Percentiles rank a stretch among this genome's conserved stretches.
phyloP scores from a whole-genome alignment of 2,113 vertebrate genomes.

The Alaudala cheleensis region DNA sequence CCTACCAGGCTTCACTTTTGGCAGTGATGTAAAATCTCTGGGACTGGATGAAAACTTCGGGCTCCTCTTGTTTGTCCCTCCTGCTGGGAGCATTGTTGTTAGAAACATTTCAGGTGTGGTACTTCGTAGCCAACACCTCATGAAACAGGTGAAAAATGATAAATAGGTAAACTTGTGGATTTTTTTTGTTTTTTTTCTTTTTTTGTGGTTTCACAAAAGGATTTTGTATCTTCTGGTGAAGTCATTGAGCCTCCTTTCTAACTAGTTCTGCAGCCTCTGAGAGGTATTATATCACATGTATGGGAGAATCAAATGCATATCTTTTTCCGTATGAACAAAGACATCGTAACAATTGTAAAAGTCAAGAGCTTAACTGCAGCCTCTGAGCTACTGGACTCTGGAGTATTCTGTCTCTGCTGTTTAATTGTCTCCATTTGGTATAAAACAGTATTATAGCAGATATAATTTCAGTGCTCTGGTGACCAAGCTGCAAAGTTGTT shows the following conservation, averaged over 20 bases:
- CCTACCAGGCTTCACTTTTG: not conserved
- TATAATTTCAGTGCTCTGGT: not conserved
- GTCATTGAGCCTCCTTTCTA: not conserved
- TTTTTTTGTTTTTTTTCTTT: too few species aligned
- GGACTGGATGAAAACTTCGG: not conserved
- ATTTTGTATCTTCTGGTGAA: not conserved
- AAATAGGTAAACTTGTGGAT: not conserved
- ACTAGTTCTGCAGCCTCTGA: not conserved
- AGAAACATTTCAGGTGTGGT: not conserved
- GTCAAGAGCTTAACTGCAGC: not conserved
- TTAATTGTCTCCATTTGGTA: not conserved
- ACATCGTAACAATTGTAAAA: not conserved
- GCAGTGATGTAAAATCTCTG: too few species aligned
- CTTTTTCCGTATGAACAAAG: not conserved
- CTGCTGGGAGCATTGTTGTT: accelerated
- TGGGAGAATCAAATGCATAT: not conserved
- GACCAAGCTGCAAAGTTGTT: not conserved
- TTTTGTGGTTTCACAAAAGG: not conserved
- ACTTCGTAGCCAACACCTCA: not conserved
- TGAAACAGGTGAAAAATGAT: not conserved
- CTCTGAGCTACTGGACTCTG: not conserved
- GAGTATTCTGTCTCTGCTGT: not conserved
- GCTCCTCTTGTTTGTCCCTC: not conserved
- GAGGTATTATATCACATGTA: not conserved
- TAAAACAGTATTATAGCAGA: not conserved